A percentile compares a stretch with the other conserved stretches of the same genome.
Conservation (phyloP, 2,113 vertebrate genomes). For the Gymnogyps californianus region DNA sequence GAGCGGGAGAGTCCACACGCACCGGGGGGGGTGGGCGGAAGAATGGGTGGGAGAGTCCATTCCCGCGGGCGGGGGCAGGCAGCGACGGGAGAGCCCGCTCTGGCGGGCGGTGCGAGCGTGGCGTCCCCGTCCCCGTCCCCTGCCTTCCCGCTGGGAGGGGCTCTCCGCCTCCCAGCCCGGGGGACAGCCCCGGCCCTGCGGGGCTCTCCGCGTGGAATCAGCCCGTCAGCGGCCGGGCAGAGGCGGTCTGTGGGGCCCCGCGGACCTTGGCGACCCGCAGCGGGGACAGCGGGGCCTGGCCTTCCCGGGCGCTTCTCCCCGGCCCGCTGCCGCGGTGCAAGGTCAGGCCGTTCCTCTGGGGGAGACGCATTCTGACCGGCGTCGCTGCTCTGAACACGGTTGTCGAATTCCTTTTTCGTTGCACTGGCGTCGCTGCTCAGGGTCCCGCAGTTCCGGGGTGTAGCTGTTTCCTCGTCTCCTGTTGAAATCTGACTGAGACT, state of each 20-base stretch:
- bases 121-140: background rate
- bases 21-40: too few relatives aligned
- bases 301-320: too few relatives aligned
- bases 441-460: too few relatives aligned
- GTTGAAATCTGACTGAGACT: background rate
- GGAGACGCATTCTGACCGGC: fast-evolving
- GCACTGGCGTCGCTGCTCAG: background rate
- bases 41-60: background rate
- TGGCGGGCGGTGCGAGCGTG: background rate
- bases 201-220: background rate
- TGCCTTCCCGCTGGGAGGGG: background rate
- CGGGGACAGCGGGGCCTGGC: background rate
- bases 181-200: too few relatives aligned
- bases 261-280: background rate
- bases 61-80: too few relatives aligned
- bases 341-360: too few relatives aligned
- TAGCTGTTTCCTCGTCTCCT: background rate
- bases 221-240: too few relatives aligned
- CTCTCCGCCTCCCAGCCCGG: too few relatives aligned
- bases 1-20: background rate
- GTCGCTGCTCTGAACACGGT: fast-evolving
- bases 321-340: too few relatives aligned
- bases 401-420: fast-evolving
- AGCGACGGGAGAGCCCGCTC: background rate
- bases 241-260: background rate